These are phyloP conservation scores for Anthoscopus minutus DNA, from an alignment of 2,113 vertebrate species.

Conservation along the genomic window DNA sequence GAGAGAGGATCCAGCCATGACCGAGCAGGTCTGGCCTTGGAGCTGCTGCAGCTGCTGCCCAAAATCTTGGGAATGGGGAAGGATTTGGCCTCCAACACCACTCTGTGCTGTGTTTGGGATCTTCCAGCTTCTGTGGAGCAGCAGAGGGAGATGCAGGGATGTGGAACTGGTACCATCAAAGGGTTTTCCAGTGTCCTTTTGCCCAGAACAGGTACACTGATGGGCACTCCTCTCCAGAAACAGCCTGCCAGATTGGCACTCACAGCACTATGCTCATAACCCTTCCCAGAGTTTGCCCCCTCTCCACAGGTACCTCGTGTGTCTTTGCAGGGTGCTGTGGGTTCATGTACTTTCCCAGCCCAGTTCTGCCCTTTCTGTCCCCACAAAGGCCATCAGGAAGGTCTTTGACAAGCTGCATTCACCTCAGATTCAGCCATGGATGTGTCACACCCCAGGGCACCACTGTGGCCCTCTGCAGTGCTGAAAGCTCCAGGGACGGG, in stretches of 20 bases:
- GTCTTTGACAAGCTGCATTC: too few relatives aligned
- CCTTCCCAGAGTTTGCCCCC: not conserved
- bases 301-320: accelerated
- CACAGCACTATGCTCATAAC: accelerated
- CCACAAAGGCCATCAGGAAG: accelerated
- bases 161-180: not conserved
- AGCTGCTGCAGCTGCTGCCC: not conserved
- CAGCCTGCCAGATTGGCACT: not conserved
- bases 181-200: not conserved
- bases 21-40: not conserved
- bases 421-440: accelerated
- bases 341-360: not conserved
- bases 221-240: not conserved
- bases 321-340: not conserved
- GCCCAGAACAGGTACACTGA: accelerated
- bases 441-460: not conserved
- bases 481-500: not conserved
- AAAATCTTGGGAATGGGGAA: accelerated
- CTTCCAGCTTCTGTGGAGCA: not conserved
- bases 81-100: accelerated
- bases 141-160: not conserved
- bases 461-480: accelerated
- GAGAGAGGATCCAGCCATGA: accelerated
- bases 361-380: not conserved
- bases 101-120: not conserved